Evolutionary conservation across 2,797 vertebrate genomes (phyloP).

Genomic region (Anisognathus igniventris): DNA sequence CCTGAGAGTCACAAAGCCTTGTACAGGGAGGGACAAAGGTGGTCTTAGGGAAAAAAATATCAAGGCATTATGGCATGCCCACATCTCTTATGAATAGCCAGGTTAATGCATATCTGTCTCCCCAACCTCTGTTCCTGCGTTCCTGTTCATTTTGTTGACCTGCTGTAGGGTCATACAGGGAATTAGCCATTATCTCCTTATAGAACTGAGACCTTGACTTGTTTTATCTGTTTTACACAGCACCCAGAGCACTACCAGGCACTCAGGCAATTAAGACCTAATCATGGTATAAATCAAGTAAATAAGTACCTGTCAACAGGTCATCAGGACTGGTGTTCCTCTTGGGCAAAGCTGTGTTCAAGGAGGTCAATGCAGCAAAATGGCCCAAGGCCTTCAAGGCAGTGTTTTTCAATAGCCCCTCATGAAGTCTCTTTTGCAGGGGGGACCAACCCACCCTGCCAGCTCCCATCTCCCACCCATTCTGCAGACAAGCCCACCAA

Average conservation of each 20-base stretch:
- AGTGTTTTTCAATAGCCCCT: fast-evolving
- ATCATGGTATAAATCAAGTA: conserved; percentile 31
- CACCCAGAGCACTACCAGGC: not conserved
- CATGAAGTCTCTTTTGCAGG: not conserved
- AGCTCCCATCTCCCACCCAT: not conserved
- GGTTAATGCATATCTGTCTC: not conserved
- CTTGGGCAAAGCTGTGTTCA: not conserved
- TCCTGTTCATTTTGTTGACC: not conserved
- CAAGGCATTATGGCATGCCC: not conserved
- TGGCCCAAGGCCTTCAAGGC: not conserved
- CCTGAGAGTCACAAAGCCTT: not conserved
- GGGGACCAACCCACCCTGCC: not conserved
- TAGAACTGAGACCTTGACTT: not conserved
- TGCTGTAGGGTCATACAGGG: not conserved
- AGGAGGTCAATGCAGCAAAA: not conserved
- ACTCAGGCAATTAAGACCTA: not conserved
- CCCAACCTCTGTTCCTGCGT: not conserved
- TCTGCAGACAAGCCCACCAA: not conserved
- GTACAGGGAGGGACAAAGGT: not conserved
- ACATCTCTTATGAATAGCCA: not conserved
- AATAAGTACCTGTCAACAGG: not conserved
- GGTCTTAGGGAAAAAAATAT: not conserved
- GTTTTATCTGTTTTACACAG: not conserved
- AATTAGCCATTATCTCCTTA: not conserved
- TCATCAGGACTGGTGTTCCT: not conserved